Evolutionary conservation across 1,140 invertebrate species (phyloP), one percentile per base, ranked within the genome.

Genomic region (Parapsyche elsis): DNA sequence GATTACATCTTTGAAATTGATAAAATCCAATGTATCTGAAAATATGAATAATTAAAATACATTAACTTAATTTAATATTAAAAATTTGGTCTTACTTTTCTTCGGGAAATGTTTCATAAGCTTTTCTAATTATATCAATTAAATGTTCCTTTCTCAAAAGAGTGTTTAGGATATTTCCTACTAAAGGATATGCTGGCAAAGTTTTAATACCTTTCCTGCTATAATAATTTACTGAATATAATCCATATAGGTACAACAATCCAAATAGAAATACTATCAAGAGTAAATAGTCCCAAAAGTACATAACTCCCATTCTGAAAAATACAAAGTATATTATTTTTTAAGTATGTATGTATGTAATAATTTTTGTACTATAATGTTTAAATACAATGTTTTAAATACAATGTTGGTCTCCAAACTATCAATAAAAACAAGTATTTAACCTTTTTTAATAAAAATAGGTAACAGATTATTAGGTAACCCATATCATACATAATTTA

Each of bases 11-110:
- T 5, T 19, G 46, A 26, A 79, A 73, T n/a, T 81, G 38, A 73
- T 71, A 79, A 70, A 83, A 57, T 26, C 80, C 82, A 61, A 80
- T n/a, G 57, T 82, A 82, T 77, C 81, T 82, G 77, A 79, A 71
- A 73, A 10, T 59, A 53, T 38, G 1, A 67, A 5, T 24, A 10
- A 67, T 12, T 12, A 26, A 23, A 9, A 67, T 23, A 67, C 23
- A 9, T 67, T 26, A 26, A 30, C 26, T 64, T 5, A 64, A 16
- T 64, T 64, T 64, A 24, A 23, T 12, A 14, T 46, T 46, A 46
- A 57, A 57, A 71, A 14, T 12, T n/a, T n/a, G n/a, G n/a, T n/a
- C n/a, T n/a, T 57, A 75, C 73, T 57, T 57, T 57, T 75, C 73
- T 9, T 75, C 73, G 0, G 73, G 19, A 57, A 75, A 75, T 5